Base-by-base conservation (phyloP, 2,113 vertebrate genomes). In the Tetrao urogallus region DNA sequence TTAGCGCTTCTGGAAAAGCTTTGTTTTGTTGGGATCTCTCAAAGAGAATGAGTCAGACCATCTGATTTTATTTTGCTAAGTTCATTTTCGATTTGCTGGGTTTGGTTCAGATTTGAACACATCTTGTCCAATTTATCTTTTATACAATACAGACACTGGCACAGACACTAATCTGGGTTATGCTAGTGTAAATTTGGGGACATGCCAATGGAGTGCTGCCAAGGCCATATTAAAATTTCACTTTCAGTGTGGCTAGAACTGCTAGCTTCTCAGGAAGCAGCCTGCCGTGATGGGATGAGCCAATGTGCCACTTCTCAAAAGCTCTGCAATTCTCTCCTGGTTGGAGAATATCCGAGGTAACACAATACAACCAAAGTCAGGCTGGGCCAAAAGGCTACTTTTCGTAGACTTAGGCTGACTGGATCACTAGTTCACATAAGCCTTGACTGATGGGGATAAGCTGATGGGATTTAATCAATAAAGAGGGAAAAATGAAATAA, bases 221-320 rank as follows among this genome's bases (percentile, higher is more conserved):
- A 97, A 87, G 61, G 34, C 80, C 78, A 36, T 82, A 79, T 95
- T 97, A 89, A 90, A 93, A 92, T 95, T 97, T 94, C 82, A 85
- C 94, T 97, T 96, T 96, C 87, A 79, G 88, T 83, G 21, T 17
- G 8, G 89, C 66, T 73, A 76, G 89, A 94, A 70, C 65, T 86
- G 82, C 96, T 94, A 92, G 93, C 94, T 97, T 96, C 97, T 97
- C 86, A 93, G 95, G 95, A 97, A 92, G 95, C 92, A 89, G 91
- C 85, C 93, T 97, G 96, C 96, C 0, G 38, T 83, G 73, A 52
- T 20, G 72, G 91, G 90, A 89, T 4, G 5, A 95, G 91, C 66
- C 17, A 30, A 60, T 15, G 56, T 67, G 88, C 75, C 73, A 40
- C 64, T 91, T 92, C 78, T 88, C 92, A 54, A 91, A 77, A 96